A percentile compares a stretch with the other conserved stretches of the same genome.
These are phyloP conservation scores for Oncorhynchus clarkii DNA, from an alignment of 2,113 vertebrate genomes.

Conservation along the genomic window DNA sequence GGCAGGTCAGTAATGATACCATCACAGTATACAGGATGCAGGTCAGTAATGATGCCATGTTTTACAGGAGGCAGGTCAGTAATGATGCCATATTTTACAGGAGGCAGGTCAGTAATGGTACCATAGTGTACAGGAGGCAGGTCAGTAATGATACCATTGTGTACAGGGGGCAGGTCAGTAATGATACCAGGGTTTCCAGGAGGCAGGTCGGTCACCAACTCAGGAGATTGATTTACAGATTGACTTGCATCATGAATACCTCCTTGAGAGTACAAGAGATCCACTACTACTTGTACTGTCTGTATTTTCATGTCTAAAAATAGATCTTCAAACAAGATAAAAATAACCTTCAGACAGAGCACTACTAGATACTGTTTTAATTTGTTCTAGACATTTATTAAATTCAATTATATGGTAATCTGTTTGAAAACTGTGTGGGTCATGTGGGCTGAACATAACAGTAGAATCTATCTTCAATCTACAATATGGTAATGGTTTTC, in stretches of 20 bases:
- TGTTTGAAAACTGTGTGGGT: too few relatives aligned
- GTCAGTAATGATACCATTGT: constrained; percentile 76
- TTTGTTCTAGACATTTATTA: too few relatives aligned
- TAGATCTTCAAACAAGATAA: too few relatives aligned
- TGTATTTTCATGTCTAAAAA: background rate
- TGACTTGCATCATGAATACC: too few relatives aligned
- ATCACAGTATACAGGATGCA: constrained; percentile 70
- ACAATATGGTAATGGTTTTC: background rate
- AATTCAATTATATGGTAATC: too few relatives aligned
- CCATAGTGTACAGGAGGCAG: constrained; percentile 72
- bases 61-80: constrained; percentile 50
- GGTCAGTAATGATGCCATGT: constrained; percentile 72
- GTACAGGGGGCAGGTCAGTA: constrained; percentile 63
- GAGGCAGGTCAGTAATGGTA: constrained; percentile 69
- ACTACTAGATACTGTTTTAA: too few relatives aligned
- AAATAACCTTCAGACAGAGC: too few relatives aligned
- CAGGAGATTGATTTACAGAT: too few relatives aligned
- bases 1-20: constrained; percentile 72
- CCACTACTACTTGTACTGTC: background rate
- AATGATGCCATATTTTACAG: constrained; percentile 80
- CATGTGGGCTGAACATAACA: too few relatives aligned
- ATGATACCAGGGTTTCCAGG: constrained; percentile 64
- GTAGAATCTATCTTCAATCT: too few relatives aligned
- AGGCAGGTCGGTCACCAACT: constrained; percentile 28
- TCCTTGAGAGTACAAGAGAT: too few relatives aligned